Conservation (phyloP, 2,888 invertebrate species). For the Gerris lacustris region DNA sequence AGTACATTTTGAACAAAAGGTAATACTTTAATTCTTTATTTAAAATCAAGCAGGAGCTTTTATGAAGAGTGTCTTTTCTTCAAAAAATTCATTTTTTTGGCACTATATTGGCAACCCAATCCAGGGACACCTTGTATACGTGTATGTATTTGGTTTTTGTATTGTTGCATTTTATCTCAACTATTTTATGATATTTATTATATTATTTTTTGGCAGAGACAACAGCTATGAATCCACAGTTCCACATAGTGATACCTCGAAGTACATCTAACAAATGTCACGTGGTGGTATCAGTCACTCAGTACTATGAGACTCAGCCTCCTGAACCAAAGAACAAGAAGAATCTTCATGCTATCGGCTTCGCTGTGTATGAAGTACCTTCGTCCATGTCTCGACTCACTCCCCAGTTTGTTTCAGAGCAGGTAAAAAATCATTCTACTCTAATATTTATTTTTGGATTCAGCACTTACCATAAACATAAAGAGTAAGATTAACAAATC, state of each 20-base stretch:
- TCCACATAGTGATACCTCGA: conserved; percentile 55
- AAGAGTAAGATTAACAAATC: too few species aligned
- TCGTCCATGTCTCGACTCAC: conserved; percentile 48
- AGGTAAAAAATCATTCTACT: conserved; percentile 35
- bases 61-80: too few species aligned
- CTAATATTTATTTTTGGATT: not conserved
- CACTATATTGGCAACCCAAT: too few species aligned
- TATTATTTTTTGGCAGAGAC: conserved; percentile 40
- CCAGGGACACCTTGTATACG: too few species aligned
- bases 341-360: conserved; percentile 51
- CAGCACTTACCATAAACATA: too few species aligned
- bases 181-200: too few species aligned
- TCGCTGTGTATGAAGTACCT: conserved; percentile 58
- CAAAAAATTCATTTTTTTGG: too few species aligned
- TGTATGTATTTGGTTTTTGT: too few species aligned
- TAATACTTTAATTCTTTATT: too few species aligned
- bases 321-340: conserved; percentile 41
- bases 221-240: conserved; percentile 55
- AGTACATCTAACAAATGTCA: conserved; percentile 53
- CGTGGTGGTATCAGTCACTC: conserved; percentile 58
- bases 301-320: conserved; percentile 46
- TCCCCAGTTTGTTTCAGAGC: conserved; percentile 48
- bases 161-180: too few species aligned
- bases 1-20: too few species aligned
- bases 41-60: too few species aligned